Percentiles rank a stretch among this genome's conserved stretches.
These are phyloP conservation scores for Diaprepes abbreviatus DNA, from an alignment of 2,888 invertebrate species.

Conservation along the genomic window DNA sequence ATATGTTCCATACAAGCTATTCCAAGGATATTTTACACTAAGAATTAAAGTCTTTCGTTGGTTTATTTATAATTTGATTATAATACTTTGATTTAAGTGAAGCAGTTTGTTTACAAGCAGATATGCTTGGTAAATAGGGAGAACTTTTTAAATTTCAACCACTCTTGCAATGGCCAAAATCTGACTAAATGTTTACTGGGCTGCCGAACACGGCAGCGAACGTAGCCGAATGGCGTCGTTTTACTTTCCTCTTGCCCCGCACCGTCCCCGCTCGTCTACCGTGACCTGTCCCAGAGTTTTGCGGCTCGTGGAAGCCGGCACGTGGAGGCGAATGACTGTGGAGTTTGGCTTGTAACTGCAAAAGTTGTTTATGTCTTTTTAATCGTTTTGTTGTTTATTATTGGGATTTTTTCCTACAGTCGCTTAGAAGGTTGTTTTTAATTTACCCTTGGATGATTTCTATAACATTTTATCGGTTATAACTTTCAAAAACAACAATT, in stretches of 20 bases:
- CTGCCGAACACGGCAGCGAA: conserved; percentile 57
- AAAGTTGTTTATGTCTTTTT: conserved; percentile 44
- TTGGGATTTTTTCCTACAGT: conserved; percentile 20
- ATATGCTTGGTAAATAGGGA: conserved; percentile 14
- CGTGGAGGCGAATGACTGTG: conserved; percentile 66
- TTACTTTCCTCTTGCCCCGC: conserved; percentile 50
- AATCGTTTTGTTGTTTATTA: conserved; percentile 35
- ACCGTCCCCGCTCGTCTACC: conserved; percentile 55
- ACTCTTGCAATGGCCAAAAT: conserved; percentile 63
- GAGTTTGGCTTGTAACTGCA: conserved; percentile 54
- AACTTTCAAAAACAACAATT: not conserved
- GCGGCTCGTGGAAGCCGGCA: conserved; percentile 62
- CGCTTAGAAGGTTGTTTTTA: conserved; percentile 2
- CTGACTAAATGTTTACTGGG: conserved; percentile 67
- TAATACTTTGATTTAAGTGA: conserved; percentile 20
- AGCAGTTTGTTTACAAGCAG: conserved; percentile 20
- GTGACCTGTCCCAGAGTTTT: conserved; percentile 55
- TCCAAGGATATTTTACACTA: not conserved
- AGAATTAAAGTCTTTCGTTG: not conserved
- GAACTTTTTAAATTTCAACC: conserved; percentile 57
- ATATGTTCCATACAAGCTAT: conserved; percentile 16
- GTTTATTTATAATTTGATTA: conserved; percentile 9
- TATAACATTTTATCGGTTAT: not conserved
- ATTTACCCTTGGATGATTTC: conserved; percentile 9
- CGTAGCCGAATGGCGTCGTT: conserved; percentile 56